Percentiles rank a stretch among this genome's conserved stretches.
These are phyloP conservation scores for Empidonax alnorum DNA, from an alignment of 2,113 vertebrate genomes.

Conservation along the genomic window DNA sequence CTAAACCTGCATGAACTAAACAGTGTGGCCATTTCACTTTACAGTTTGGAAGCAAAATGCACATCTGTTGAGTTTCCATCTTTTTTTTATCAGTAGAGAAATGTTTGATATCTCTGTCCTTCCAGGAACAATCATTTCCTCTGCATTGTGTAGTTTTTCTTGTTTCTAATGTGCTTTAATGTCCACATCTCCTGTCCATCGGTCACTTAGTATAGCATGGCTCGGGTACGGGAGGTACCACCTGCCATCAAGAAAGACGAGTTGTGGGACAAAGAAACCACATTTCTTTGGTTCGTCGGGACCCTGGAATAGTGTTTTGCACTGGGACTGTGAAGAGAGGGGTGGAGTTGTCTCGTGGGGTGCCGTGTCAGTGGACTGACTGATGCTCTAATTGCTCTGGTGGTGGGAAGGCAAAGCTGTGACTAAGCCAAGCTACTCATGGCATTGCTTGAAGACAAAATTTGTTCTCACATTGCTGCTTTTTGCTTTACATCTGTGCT, in stretches of 20 bases:
- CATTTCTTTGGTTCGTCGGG: not conserved
- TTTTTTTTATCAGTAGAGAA: not conserved
- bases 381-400: not conserved
- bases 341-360: fast-evolving
- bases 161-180: fast-evolving
- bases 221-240: not conserved
- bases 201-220: fast-evolving
- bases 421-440: not conserved
- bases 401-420: not conserved
- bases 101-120: not conserved
- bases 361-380: not conserved
- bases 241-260: not conserved
- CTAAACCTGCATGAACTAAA: not conserved
- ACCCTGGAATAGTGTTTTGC: not conserved
- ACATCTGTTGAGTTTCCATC: fast-evolving
- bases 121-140: not conserved
- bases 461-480: not conserved
- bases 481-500: not conserved
- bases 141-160: fast-evolving
- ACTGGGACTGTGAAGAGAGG: fast-evolving
- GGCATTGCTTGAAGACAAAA: not conserved
- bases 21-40: not conserved
- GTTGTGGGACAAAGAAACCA: not conserved
- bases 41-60: not conserved
- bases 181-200: not conserved